Evolutionary conservation across 2,888 invertebrate species (phyloP), one percentile per base, ranked within the genome.

Genomic region (Synergus gifuensis): DNA sequence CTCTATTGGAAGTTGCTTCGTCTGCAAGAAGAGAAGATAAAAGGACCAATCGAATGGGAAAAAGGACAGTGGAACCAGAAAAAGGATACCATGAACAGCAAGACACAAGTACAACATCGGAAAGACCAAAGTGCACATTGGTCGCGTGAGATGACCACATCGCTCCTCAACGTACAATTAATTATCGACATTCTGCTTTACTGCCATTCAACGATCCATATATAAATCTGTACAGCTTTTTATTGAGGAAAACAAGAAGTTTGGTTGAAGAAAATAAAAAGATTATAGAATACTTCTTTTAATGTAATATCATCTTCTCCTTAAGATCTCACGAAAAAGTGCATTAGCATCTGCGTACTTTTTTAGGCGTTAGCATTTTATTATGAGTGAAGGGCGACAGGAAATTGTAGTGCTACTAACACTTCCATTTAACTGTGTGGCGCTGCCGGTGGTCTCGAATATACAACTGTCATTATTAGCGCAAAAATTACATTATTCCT

Each of bases 61-160:
- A 67, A 76, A 54, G 11, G 66, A 62, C 49, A 64, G 67, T 69
- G 77, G 54, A 22, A 63, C 18, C 46, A 76, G 54, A 28, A 58
- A 67, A 69, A 22, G 80, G 79, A 67, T n/a, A 82, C 60, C 77
- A 46, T 14, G 44, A 46, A 79, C 67, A 69, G 60, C 49, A 78
- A 67, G 67, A 67, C 67, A 67, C 22, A 46, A 22, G 67, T 67
- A 67, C 66, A 46, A 67, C 22, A 67, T 67, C 77, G 77, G 79
- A 69, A 81, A 81, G 80, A 83, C 81, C 80, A 83, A 83, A 83
- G 73, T 82, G 77, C 73, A 80, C 80, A 83, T 78, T 79, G 76
- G 78, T 78, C 88, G 90, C 90, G 90, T 90, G 90, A 90, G 88
- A 89, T 86, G 88, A 87, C 86, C 88, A 86, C 90, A 90, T 90